These are phyloP conservation scores for Nycteola revayana DNA, from an alignment of 2,888 invertebrate genomes.

Conservation along the genomic window DNA sequence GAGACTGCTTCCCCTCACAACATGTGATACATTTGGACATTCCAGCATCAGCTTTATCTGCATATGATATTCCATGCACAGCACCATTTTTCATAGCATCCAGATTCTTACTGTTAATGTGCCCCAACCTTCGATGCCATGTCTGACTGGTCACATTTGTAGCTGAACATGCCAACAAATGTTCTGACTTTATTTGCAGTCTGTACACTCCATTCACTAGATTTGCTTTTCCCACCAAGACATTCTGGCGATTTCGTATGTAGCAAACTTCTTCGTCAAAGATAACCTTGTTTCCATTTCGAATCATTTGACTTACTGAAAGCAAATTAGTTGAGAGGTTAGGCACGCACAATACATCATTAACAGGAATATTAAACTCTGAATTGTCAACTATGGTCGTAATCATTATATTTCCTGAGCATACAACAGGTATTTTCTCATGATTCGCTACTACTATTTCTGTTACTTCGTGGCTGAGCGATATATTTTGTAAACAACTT, in stretches of 20 bases:
- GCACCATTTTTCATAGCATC: constrained; percentile 3
- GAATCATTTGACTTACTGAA: constrained; percentile 20
- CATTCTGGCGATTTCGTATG: constrained; percentile 11
- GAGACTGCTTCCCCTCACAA: constrained; percentile 34
- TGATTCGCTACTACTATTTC: constrained; percentile 2
- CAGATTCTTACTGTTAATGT: neutral
- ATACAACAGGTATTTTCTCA: neutral
- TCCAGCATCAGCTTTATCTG: constrained; percentile 3
- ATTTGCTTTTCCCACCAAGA: constrained; percentile 1
- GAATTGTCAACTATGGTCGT: constrained; percentile 3
- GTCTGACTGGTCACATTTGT: neutral
- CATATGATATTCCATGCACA: constrained; percentile 2
- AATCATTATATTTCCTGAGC: constrained; percentile 2
- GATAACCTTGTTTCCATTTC: constrained; percentile 8
- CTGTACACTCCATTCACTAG: constrained; percentile 5
- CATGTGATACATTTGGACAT: constrained; percentile 15
- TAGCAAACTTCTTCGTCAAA: constrained; percentile 12
- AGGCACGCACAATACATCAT: constrained; percentile 11
- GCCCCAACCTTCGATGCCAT: constrained; percentile 5
- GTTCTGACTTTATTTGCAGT: neutral
- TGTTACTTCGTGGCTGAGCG: neutral
- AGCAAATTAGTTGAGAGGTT: constrained; percentile 22
- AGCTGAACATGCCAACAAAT: neutral
- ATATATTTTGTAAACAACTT: too few relatives aligned
- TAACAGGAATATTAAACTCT: constrained; percentile 13